A percentile compares a stretch with the other conserved stretches of the same genome.
phyloP scores from a whole-genome alignment of 2,888 invertebrate genomes.

The Automeris io region DNA sequence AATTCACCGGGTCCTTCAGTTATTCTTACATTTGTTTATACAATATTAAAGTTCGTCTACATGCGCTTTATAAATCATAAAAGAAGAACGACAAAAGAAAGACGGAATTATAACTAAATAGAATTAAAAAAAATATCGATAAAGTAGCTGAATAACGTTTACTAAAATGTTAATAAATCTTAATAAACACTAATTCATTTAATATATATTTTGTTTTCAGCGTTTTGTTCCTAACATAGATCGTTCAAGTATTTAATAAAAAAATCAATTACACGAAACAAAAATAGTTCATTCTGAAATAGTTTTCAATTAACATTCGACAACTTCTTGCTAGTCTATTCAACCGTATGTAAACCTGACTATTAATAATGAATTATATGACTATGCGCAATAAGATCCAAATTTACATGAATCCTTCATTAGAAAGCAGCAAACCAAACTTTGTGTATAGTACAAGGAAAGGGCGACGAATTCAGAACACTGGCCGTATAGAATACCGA shows the following conservation, averaged over 20 bases:
- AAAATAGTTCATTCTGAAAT: slow-evolving; percentile 26
- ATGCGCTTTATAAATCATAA: no score
- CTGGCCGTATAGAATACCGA: slow-evolving; percentile 38
- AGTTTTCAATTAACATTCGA: slow-evolving; percentile 20
- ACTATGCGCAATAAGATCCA: background rate
- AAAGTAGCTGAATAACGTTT: no score
- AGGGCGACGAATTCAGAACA: slow-evolving; percentile 32
- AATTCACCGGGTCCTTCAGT: no score
- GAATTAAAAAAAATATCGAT: no score
- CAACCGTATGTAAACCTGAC: background rate
- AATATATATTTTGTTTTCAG: no score
- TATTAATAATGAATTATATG: background rate
- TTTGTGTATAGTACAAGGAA: slow-evolving; percentile 26
- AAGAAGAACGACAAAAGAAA: no score
- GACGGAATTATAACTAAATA: no score
- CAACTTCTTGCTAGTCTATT: slow-evolving; percentile 13
- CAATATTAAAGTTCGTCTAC: no score
- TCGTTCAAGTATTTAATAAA: no score
- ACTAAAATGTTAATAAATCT: no score
- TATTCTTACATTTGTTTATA: no score
- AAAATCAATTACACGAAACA: slow-evolving; percentile 22
- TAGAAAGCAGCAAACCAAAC: slow-evolving; percentile 8
- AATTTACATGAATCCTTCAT: background rate
- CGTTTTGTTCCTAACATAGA: slow-evolving; percentile 3
- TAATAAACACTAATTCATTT: no score